Evolutionary conservation across 2,888 invertebrate genomes (phyloP), one percentile per base, ranked within the genome.

Genomic region (Dolomedes plantarius): DNA sequence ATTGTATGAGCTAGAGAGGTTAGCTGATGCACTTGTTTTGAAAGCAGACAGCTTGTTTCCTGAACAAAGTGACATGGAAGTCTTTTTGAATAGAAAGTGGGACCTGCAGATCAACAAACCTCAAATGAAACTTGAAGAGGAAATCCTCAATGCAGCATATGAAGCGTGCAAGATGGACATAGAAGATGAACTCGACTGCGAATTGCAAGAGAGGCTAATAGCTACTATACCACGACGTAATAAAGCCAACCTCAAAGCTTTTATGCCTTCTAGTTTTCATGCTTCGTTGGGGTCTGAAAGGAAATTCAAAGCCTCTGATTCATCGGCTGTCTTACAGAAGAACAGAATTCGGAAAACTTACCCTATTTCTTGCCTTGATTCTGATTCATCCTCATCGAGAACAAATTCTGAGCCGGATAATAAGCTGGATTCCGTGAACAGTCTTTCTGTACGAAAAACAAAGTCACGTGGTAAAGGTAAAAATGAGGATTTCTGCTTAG

Each of bases 401-500:
- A 68, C 36, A 28, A 16, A 6, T 39, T 67, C 39, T 1, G 67
- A 83, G 6, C 3, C n/a, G 7, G 56, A 56, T 23, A 46, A 46
- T 2, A 64, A 64, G n/a, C 32, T 64, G 11, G 50, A 77, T 31
- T 6, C 36, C 11, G 31, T 13, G 7, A 69, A 50, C 65, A 41
- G 56, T n/a, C 23, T 71, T n/a, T 27, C 73, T 0, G n/a, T 83
- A 23, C 72, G 77, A 6, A 83, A 83, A 46, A 83, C 83, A 1
- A 83, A 83, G 39, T 83, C 83, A 13, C 32, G 71, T 7, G 83
- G 83, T 1, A 83, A 83, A 41, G 83, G 83, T 1, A 83, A 83
- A 31, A 77, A 28, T 65, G 23, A 50, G 29, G 73, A 73, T 2
- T 71, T 76, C n/a, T 72, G 77, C 9, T 2, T 56, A 5, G 5